A percentile compares a stretch with the other conserved stretches of the same genome.
Evolutionary conservation across 2,888 invertebrate genomes (phyloP).

Genomic region (Spodoptera picta): DNA sequence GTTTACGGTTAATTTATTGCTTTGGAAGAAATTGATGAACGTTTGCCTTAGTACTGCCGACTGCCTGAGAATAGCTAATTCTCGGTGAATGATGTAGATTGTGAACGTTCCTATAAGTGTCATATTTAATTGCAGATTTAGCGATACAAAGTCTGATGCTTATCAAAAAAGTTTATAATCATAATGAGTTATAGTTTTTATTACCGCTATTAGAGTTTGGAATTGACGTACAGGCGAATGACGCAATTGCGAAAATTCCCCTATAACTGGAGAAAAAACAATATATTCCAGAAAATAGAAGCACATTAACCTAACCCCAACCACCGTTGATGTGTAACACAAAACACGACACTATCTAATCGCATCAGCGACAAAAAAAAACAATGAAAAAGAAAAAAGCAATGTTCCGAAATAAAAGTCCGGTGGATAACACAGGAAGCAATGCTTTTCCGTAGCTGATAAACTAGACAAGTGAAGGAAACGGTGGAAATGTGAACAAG

Average conservation of each 20-base stretch:
- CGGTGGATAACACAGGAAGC: conserved; percentile 80
- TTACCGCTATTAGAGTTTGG: background rate
- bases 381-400: conserved; percentile 58
- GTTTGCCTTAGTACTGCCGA: conserved; percentile 45
- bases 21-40: conserved; percentile 64
- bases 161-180: too few species aligned
- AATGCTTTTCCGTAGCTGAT: conserved; percentile 80
- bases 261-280: background rate
- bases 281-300: conserved; percentile 11
- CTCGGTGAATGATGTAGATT: conserved; percentile 58
- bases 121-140: background rate
- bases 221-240: background rate
- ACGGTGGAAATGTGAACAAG: conserved; percentile 74
- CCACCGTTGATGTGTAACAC: conserved; percentile 56
- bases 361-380: conserved; percentile 61
- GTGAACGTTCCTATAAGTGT: background rate
- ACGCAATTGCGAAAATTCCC: background rate
- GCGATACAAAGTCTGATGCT: background rate
- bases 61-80: conserved; percentile 59
- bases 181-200: too few species aligned
- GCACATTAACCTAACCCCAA: conserved; percentile 6
- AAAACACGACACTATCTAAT: conserved; percentile 68
- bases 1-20: conserved; percentile 77
- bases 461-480: conserved; percentile 84
- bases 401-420: conserved; percentile 67